A percentile compares a stretch with the other conserved stretches of the same genome.
phyloP scores from a whole-genome alignment of 2,888 invertebrate species.

The Chymomyza caudatula region DNA sequence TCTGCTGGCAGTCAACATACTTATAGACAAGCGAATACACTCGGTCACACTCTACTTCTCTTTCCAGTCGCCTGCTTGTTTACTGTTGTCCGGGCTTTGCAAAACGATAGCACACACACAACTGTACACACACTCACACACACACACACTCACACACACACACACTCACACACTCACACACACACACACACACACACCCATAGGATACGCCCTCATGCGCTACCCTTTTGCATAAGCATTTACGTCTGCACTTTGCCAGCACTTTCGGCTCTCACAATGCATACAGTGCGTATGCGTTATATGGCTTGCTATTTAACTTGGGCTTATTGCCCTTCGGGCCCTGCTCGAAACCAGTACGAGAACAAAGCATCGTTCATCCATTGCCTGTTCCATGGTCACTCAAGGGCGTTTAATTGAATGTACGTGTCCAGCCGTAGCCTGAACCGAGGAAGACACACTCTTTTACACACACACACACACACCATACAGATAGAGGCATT shows the following conservation, averaged over 20 bases:
- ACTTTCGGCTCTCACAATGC: slow-evolving; percentile 52
- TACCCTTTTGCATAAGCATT: slow-evolving; percentile 53
- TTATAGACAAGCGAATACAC: not conserved
- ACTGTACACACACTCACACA: not conserved
- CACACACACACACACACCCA: not conserved
- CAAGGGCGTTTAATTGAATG: slow-evolving; percentile 72
- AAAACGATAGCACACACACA: slow-evolving; percentile 25
- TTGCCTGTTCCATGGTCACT: slow-evolving; percentile 51
- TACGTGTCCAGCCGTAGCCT: slow-evolving; percentile 47
- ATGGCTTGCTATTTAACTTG: slow-evolving; percentile 70
- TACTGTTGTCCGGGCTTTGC: slow-evolving; percentile 53
- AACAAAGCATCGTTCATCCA: not conserved
- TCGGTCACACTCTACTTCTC: slow-evolving; percentile 22
- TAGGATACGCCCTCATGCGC: slow-evolving; percentile 39
- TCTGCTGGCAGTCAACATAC: not conserved
- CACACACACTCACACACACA: not conserved
- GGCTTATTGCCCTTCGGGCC: slow-evolving; percentile 8
- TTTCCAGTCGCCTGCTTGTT: slow-evolving; percentile 51
- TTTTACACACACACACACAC: slow-evolving; percentile 16
- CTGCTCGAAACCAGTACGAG: not conserved
- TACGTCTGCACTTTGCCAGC: slow-evolving; percentile 31
- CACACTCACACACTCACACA: not conserved
- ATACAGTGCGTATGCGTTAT: slow-evolving; percentile 68
- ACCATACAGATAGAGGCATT: slow-evolving; percentile 63
- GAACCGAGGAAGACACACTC: slow-evolving; percentile 7